Evolutionary conservation across 1,140 invertebrate species (phyloP), one percentile per base, ranked within the genome.

Genomic region (Stegodyphus dumicola): DNA sequence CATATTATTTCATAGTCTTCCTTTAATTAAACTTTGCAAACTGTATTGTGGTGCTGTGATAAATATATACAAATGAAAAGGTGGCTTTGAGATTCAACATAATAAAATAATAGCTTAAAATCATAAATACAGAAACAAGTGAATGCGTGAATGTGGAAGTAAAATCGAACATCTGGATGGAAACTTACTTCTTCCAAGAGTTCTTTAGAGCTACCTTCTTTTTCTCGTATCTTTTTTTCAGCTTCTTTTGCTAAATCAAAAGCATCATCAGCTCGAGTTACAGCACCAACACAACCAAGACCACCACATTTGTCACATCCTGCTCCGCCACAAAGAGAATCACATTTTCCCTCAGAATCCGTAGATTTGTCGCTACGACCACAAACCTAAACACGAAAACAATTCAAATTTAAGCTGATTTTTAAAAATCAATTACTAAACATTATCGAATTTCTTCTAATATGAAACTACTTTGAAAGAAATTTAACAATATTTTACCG

Each of bases 301-400:
- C 95, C 96, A 75, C 97, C 97, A 91, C 98, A 99, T 89, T 93
- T 93, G 7, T 89, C 90, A 91, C 98, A 99, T 0, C 96, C 96
- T 66, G 96, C 97, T 18, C 98, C 98, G 54, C 98, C 98, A 91
- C 98, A 99, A 53, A 97, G 92, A 75, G 91, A 90, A 89, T 98
- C 96, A 90, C 98, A 99, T 64, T 94, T 94, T 88, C 33, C 33
- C 33, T 33, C 33, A 33, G 33, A 33, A 3, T 33, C 33, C 3
- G 96, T 94, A 49, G 95, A 96, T 81, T 88, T 88, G 92, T 93
- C 88, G 15, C 65, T 66, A 10, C 94, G 93, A 87, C 96, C 97
- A 91, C 98, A 99, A 90, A 99, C 95, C 90, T 95, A 92, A 9
- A 88, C 33, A 18, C 7, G 15, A 11, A 60, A 60, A 60, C 9